Conservation (phyloP, 53 echinoderm and acorn worm genomes). For the Actinopyga echinites region DNA sequence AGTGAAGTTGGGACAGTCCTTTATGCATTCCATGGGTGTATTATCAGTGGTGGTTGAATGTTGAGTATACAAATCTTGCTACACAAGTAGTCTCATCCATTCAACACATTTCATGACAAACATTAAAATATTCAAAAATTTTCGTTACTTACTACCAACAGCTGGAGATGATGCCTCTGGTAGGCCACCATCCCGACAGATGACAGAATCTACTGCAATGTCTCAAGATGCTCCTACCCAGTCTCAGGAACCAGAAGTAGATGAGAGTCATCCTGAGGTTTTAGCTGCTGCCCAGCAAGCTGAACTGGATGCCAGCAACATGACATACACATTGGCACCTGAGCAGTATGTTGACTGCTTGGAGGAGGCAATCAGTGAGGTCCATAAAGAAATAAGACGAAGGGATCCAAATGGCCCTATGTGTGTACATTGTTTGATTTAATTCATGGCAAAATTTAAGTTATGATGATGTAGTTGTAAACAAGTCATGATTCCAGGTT, state of each 20-base stretch:
- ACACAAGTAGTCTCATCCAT: no score
- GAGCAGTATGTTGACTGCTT: conserved; percentile 94
- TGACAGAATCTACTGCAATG: conserved; percentile 65
- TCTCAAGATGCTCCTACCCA: conserved; percentile 47
- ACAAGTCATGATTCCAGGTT: no score
- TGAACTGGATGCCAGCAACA: conserved; percentile 81
- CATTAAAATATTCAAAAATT: no score
- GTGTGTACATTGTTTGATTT: conserved; percentile 52
- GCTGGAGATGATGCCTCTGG: background rate
- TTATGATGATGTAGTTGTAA: background rate
- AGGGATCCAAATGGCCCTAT: conserved; percentile 74
- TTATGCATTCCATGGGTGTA: no score
- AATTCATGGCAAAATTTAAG: background rate
- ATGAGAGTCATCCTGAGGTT: conserved; percentile 87
- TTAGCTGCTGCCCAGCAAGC: conserved; percentile 72
- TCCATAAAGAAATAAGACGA: conserved; percentile 81
- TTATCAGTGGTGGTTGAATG: no score
- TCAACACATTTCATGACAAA: no score
- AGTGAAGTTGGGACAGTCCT: no score
- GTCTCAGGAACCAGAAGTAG: conserved; percentile 66
- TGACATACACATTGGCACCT: conserved; percentile 78
- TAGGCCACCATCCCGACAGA: conserved; percentile 57
- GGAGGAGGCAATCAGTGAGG: conserved; percentile 85
- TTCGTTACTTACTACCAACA: background rate
- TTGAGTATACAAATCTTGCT: no score